phyloP scores from a whole-genome alignment of 2,113 vertebrate genomes.

The Equus quagga region DNA sequence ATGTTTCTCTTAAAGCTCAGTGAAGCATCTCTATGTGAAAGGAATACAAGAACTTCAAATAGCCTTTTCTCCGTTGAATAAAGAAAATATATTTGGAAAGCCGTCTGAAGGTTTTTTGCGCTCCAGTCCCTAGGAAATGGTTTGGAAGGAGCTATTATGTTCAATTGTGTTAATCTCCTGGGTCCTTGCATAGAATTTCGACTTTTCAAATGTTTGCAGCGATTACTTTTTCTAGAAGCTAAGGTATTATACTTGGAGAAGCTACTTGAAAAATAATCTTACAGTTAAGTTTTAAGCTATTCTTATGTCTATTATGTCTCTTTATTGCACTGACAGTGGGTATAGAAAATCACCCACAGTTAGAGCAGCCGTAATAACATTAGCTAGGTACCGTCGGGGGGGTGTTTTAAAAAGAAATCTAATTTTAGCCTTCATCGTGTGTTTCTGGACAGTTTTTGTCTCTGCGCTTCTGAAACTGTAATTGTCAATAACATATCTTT shows the following conservation, averaged over 20 bases:
- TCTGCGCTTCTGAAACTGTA: conserved; percentile 56
- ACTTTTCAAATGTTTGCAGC: conserved; percentile 70
- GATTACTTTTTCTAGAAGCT: conserved; percentile 71
- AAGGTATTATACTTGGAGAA: conserved; percentile 72
- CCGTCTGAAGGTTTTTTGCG: conserved; percentile 36
- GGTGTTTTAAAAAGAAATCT: conserved; percentile 59
- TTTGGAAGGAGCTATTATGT: conserved; percentile 71
- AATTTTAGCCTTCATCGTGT: conserved; percentile 68
- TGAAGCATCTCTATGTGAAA: conserved; percentile 55
- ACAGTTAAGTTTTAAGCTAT: conserved; percentile 61
- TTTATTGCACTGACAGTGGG: conserved; percentile 42
- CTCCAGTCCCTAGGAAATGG: conserved; percentile 45
- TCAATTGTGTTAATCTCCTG: conserved; percentile 71
- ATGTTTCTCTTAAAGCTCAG: conserved; percentile 59
- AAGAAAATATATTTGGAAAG: conserved; percentile 72
- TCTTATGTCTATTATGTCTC: conserved; percentile 61
- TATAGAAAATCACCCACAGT: conserved; percentile 35
- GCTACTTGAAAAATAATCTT: conserved; percentile 71
- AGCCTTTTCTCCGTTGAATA: conserved; percentile 70
- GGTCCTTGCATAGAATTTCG: conserved; percentile 66
- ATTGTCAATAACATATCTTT: conserved; percentile 64
- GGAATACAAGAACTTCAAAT: conserved; percentile 61
- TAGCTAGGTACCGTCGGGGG: neutral
- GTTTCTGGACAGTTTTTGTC: conserved; percentile 55
- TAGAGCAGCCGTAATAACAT: neutral